These are phyloP conservation scores for Drosophila lini DNA, from an alignment of 1,140 invertebrate species.

Conservation along the genomic window DNA sequence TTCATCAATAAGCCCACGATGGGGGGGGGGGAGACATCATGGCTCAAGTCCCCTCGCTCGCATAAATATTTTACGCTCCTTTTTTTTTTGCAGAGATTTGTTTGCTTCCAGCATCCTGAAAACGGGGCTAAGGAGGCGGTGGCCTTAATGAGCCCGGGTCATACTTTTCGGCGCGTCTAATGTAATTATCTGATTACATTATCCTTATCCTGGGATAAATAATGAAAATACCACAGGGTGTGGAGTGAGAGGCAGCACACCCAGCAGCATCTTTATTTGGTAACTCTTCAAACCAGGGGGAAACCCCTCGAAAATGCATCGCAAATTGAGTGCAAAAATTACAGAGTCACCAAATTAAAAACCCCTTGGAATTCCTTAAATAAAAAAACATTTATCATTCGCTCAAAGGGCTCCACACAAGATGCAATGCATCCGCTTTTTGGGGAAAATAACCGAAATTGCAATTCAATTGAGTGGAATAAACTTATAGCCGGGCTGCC, in stretches of 20 bases:
- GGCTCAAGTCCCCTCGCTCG: conserved; percentile 43
- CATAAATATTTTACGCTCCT: conserved; percentile 70
- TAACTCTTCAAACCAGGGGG: not conserved
- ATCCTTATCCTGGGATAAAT: conserved; percentile 5
- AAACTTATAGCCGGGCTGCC: conserved; percentile 60
- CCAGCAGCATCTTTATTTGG: not conserved
- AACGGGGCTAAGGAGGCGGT: not conserved
- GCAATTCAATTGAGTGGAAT: conserved; percentile 82
- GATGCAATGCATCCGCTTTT: conserved; percentile 33
- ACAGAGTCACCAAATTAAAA: conserved; percentile 20
- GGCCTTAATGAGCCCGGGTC: conserved; percentile 60
- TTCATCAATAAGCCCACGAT: conserved; percentile 54
- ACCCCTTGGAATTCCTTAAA: not conserved
- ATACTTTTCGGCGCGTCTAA: conserved; percentile 52
- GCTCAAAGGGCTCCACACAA: conserved; percentile 15
- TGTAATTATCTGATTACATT: conserved; percentile 58
- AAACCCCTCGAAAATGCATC: conserved; percentile 1
- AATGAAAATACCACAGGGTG: not conserved
- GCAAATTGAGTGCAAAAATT: conserved; percentile 10
- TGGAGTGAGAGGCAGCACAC: not conserved
- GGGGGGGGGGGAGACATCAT: conserved; percentile 3
- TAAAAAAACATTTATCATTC: conserved; percentile 17
- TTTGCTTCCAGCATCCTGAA: conserved; percentile 2
- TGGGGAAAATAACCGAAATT: conserved; percentile 49
- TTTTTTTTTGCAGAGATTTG: conserved; percentile 45